Evolutionary conservation across 2,797 vertebrate species (phyloP).

Genomic region (Geotrypetes seraphini): DNA sequence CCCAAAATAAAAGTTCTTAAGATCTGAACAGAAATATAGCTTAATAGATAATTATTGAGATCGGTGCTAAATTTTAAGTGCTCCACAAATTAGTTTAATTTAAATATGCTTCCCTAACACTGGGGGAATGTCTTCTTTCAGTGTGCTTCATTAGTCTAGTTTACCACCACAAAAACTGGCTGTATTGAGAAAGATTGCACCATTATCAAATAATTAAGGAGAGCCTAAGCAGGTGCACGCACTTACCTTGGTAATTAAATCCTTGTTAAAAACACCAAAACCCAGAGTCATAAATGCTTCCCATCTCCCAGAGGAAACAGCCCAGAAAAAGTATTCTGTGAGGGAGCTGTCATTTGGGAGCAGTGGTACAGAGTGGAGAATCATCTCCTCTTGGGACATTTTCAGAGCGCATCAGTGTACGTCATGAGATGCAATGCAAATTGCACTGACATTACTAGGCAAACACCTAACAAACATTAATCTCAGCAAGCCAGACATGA

Average conservation of each 20-base stretch:
- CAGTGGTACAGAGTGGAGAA: constrained; percentile 40
- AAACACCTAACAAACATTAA: constrained; percentile 33
- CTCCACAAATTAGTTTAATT: constrained; percentile 51
- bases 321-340: constrained; percentile 79
- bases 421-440: constrained; percentile 48
- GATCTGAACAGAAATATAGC: background rate
- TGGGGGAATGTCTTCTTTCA: constrained; percentile 50
- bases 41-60: constrained; percentile 32
- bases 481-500: constrained; percentile 15
- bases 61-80: constrained; percentile 26
- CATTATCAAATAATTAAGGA: constrained; percentile 74
- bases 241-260: constrained; percentile 75
- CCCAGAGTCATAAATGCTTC: constrained; percentile 74
- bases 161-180: constrained; percentile 56
- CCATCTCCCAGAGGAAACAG: constrained; percentile 71
- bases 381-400: constrained; percentile 46
- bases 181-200: constrained; percentile 69
- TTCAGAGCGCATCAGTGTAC: constrained; percentile 56
- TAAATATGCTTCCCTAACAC: constrained; percentile 49
- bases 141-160: constrained; percentile 63
- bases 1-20: too few species aligned
- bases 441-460: constrained; percentile 40
- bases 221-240: constrained; percentile 69
- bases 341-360: constrained; percentile 76
- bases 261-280: constrained; percentile 80